Percentiles rank a stretch among this genome's conserved stretches.
These are phyloP conservation scores for Potamarius usumacintae DNA, from an alignment of 2,113 vertebrate genomes.

Conservation along the genomic window DNA sequence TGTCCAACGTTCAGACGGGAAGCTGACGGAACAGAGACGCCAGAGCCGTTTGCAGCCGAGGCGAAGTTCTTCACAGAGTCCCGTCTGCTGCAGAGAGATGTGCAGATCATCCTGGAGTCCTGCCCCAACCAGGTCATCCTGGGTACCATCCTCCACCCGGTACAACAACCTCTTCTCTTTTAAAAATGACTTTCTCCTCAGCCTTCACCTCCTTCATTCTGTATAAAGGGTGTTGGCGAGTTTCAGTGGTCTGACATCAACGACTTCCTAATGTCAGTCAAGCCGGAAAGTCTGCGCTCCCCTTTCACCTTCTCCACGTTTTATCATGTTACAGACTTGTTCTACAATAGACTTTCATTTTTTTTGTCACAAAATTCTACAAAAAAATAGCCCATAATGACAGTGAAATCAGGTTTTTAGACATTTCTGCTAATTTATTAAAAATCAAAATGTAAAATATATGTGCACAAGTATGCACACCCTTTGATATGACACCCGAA, in stretches of 20 bases:
- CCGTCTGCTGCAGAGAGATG: constrained; percentile 90
- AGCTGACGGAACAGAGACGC: constrained; percentile 82
- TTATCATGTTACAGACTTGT: no score
- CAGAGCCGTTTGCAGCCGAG: constrained; percentile 90
- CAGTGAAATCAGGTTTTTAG: no score
- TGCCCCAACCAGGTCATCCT: constrained; percentile 95
- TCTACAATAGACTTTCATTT: no score
- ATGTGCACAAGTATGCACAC: no score
- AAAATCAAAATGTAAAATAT: no score
- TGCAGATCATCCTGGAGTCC: constrained; percentile 96
- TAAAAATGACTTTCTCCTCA: background rate
- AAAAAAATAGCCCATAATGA: no score
- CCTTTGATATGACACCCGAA: no score
- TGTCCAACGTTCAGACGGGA: constrained; percentile 93
- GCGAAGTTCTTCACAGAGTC: constrained; percentile 98
- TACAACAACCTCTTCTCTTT: constrained; percentile 56
- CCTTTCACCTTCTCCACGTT: no score
- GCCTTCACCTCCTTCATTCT: background rate
- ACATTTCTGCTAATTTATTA: no score
- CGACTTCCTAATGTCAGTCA: background rate
- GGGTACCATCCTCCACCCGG: constrained; percentile 95
- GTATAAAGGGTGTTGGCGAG: background rate
- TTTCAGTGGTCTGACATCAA: background rate
- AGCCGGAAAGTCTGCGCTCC: no score
- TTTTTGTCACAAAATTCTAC: no score